phyloP scores from a whole-genome alignment of 2,113 vertebrate species.

The Anoplopoma fimbria region DNA sequence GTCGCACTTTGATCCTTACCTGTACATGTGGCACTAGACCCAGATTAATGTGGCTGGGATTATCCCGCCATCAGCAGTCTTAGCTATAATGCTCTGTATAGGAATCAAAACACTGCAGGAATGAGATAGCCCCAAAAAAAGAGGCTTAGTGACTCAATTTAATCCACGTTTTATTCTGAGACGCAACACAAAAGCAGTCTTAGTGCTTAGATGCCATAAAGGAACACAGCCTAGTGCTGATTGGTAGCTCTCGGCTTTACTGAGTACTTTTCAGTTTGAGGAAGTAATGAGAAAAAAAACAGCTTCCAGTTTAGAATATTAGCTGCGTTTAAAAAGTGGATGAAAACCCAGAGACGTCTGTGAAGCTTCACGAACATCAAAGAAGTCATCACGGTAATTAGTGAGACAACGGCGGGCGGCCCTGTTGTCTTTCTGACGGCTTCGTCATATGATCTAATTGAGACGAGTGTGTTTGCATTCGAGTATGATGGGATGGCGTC shows the following conservation, averaged over 20 bases:
- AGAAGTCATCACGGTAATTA: slow-evolving; percentile 54
- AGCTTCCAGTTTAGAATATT: slow-evolving; percentile 7
- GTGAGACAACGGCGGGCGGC: slow-evolving; percentile 38
- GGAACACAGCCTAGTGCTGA: slow-evolving; percentile 43
- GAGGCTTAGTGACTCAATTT: slow-evolving; percentile 65
- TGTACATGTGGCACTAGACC: slow-evolving; percentile 53
- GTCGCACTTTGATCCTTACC: slow-evolving; percentile 45
- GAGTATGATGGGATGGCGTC: slow-evolving; percentile 24
- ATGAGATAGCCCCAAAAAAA: slow-evolving; percentile 54
- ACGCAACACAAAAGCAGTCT: slow-evolving; percentile 51
- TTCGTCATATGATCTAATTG: slow-evolving; percentile 59
- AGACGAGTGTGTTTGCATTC: slow-evolving; percentile 33
- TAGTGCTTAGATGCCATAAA: slow-evolving; percentile 50
- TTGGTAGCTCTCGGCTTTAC: slow-evolving; percentile 37
- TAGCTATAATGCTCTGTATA: slow-evolving; percentile 37
- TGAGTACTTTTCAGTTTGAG: background rate
- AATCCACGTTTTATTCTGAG: slow-evolving; percentile 69
- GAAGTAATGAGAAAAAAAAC: background rate
- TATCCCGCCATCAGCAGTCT: slow-evolving; percentile 65
- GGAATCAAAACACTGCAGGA: slow-evolving; percentile 60
- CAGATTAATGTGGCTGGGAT: slow-evolving; percentile 59
- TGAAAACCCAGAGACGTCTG: slow-evolving; percentile 16
- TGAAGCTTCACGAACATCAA: slow-evolving; percentile 22
- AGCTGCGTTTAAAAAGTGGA: slow-evolving; percentile 20
- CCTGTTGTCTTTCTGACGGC: slow-evolving; percentile 47